These are phyloP conservation scores for Platysteira castanea DNA, from an alignment of 2,113 vertebrate genomes.

Conservation along the genomic window DNA sequence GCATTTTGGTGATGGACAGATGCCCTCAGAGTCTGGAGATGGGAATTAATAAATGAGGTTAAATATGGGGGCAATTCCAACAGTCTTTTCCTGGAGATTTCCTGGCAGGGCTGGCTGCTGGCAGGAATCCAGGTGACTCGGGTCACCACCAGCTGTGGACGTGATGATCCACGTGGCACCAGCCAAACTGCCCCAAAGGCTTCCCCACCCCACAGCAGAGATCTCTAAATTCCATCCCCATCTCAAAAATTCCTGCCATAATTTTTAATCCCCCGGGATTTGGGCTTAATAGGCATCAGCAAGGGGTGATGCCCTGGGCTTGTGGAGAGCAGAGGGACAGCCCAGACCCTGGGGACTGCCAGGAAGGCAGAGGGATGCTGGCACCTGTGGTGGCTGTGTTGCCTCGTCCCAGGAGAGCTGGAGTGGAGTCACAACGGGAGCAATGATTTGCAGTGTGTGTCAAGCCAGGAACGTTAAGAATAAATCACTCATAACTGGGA, in stretches of 20 bases:
- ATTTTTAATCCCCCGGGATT: too few species aligned
- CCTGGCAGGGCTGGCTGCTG: background rate
- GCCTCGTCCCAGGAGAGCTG: background rate
- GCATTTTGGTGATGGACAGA: background rate
- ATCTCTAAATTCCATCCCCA: background rate
- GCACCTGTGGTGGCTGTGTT: background rate
- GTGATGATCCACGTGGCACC: background rate
- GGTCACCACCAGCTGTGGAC: background rate
- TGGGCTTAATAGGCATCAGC: background rate
- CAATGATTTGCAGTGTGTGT: background rate
- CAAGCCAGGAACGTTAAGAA: background rate
- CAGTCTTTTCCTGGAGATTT: background rate
- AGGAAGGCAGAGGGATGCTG: background rate
- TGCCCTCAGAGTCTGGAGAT: background rate
- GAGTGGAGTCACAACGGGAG: background rate
- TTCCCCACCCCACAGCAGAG: background rate
- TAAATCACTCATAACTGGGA: slow-evolving; percentile 13
- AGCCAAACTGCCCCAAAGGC: background rate
- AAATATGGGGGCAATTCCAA: background rate
- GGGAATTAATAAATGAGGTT: background rate
- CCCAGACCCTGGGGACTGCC: background rate
- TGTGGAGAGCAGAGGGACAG: background rate
- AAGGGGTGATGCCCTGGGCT: background rate
- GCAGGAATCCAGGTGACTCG: background rate
- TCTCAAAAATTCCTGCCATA: background rate